These are phyloP conservation scores for Calcarius lapponicus DNA, from an alignment of 2,797 vertebrate genomes.

Conservation along the genomic window DNA sequence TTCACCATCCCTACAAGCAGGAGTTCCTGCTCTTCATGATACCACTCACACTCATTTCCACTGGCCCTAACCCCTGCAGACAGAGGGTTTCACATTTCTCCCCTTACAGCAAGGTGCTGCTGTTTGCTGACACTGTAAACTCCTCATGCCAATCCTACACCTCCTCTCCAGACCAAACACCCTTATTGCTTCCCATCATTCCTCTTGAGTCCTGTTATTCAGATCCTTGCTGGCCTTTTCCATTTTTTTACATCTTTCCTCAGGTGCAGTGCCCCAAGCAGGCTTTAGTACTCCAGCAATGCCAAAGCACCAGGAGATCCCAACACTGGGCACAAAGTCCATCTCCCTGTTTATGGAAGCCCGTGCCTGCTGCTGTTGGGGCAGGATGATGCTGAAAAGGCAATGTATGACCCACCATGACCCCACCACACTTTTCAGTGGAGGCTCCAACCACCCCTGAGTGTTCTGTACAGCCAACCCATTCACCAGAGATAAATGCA, in stretches of 20 bases:
- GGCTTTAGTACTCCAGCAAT: not conserved
- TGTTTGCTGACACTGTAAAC: not conserved
- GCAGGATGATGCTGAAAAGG: not conserved
- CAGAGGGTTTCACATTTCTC: not conserved
- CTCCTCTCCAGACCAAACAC: not conserved
- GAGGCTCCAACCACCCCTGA: not conserved
- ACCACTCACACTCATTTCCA: not conserved
- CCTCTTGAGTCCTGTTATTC: not conserved
- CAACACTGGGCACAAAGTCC: not conserved
- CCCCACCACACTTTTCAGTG: fast-evolving
- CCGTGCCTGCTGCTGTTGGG: not conserved
- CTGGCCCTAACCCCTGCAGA: not conserved
- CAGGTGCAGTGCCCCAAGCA: not conserved
- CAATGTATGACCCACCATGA: fast-evolving
- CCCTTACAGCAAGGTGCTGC: not conserved
- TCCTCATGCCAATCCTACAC: fast-evolving
- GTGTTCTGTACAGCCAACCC: not conserved
- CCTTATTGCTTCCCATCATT: not conserved
- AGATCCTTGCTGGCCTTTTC: not conserved
- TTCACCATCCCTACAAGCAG: not conserved
- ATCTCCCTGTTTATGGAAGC: not conserved
- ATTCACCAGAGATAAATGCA: not conserved
- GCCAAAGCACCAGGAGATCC: not conserved
- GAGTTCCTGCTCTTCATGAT: not conserved
- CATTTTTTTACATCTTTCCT: not conserved